Base-by-base conservation (phyloP, 2,888 invertebrate species). In the Drosophila aldrichi region DNA sequence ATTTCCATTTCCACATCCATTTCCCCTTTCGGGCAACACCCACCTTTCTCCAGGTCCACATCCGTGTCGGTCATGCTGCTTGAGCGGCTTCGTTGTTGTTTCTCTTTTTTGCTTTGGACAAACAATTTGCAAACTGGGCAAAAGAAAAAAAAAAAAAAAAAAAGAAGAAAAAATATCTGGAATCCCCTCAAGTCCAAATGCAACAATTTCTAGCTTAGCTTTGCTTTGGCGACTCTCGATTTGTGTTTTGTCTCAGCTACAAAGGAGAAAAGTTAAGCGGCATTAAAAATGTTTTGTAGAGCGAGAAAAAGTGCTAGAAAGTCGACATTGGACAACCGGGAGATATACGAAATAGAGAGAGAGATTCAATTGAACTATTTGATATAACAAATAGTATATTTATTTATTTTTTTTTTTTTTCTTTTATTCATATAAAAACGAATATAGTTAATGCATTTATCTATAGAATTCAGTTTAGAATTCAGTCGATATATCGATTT, bases 11-110 rank as follows among this genome's bases (percentile, higher is more conserved):
- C 38, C 5, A 3, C 8, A 2, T 40, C 40, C 40, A 9, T 40
- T 16, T 40, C 40, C 29, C 29, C 29, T 29, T 29, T 8, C 32
- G 3, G 25, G 2, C 18, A 40, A 12, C 34, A 32, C 72, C 59
- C 55, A 77, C 77, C 77, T 71, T 66, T 62, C 51, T 77, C 75
- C 58, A 60, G 54, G 51, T 72, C 72, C 77, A 36, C 59, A 48
- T 76, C 61, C 18, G 62, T 52, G 49, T 74, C 71, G 22, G 51
- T 56, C 77, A 77, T 74, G 20, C 49, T 51, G 43, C 40, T 16
- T 16, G 20, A 16, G 38, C 12, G 4, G 22, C 44, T 18, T 34
- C 49, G n/a, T 62, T 46, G 18, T 32, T n/a, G 20, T 18, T 14
- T n/a, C 8, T 25, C 25, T 25, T 29, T 29, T n/a, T 29, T 2